Percentiles rank a stretch among this genome's conserved stretches.
phyloP scores from a whole-genome alignment of 2,888 invertebrate species.

The Phalera bucephala region DNA sequence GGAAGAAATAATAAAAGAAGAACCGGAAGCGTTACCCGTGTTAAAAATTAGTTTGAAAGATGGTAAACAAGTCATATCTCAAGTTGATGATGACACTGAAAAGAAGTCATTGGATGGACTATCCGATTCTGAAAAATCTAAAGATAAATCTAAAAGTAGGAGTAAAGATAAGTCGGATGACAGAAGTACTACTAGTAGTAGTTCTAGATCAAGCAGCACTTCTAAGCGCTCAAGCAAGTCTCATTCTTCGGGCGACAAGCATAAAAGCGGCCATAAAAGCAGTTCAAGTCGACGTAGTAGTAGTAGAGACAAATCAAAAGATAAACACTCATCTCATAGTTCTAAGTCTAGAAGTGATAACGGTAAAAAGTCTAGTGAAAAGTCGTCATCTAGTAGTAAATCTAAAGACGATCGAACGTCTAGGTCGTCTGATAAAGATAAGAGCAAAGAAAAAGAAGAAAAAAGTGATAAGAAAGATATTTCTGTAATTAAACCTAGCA shows the following conservation, averaged over 20 bases:
- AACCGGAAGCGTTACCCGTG: slow-evolving; percentile 59
- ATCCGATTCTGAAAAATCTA: slow-evolving; percentile 54
- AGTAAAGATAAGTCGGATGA: slow-evolving; percentile 78
- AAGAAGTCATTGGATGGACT: slow-evolving; percentile 51
- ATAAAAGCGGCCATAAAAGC: slow-evolving; percentile 56
- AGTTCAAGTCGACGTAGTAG: slow-evolving; percentile 67
- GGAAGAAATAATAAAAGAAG: slow-evolving; percentile 40
- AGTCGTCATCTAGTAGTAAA: slow-evolving; percentile 56
- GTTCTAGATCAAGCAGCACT: slow-evolving; percentile 46
- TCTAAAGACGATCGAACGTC: slow-evolving; percentile 56
- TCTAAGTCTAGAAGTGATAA: slow-evolving; percentile 70
- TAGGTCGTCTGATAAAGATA: slow-evolving; percentile 56
- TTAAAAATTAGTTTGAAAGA: slow-evolving; percentile 88
- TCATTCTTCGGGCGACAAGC: slow-evolving; percentile 66
- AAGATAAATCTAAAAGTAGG: slow-evolving; percentile 58
- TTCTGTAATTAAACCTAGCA: slow-evolving; percentile 50
- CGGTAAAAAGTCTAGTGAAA: slow-evolving; percentile 52
- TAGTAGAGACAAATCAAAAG: slow-evolving; percentile 28
- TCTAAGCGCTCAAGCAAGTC: slow-evolving; percentile 71
- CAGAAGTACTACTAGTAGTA: slow-evolving; percentile 55
- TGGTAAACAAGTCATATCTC: slow-evolving; percentile 87
- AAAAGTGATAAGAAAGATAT: slow-evolving; percentile 46
- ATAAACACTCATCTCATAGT: slow-evolving; percentile 55
- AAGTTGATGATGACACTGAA: slow-evolving; percentile 75
- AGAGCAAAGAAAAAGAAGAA: slow-evolving; percentile 47